phyloP scores from a whole-genome alignment of 1,140 invertebrate genomes.

The Euura saliciscinereae region DNA sequence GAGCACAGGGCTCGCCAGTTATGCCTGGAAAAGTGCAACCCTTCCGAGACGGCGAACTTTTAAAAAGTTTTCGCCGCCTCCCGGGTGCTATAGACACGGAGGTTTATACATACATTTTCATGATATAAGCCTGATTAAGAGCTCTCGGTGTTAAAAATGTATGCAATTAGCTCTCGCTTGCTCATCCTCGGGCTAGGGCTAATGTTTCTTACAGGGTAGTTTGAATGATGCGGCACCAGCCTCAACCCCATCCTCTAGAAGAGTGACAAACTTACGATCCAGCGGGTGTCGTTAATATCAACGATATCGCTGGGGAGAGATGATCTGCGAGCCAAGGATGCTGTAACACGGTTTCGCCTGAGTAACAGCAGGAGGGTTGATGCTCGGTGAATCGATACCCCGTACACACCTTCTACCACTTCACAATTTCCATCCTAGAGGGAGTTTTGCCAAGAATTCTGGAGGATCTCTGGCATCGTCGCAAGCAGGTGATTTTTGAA shows the following conservation, averaged over 20 bases:
- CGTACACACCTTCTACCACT: background rate
- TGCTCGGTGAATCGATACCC: background rate
- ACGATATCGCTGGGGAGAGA: constrained; percentile 27
- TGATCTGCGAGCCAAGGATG: constrained; percentile 38
- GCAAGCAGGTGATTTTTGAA: too few species aligned
- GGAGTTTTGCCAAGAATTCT: background rate
- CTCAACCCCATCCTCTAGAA: constrained; percentile 31
- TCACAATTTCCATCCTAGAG: background rate
- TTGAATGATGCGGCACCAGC: constrained; percentile 18
- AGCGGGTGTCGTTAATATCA: constrained; percentile 50
- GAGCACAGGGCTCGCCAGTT: background rate
- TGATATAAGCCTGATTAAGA: constrained; percentile 46
- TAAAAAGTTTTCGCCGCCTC: background rate
- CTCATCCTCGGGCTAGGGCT: background rate
- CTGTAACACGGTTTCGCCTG: constrained; percentile 37
- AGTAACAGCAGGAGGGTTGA: background rate
- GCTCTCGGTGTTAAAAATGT: constrained; percentile 46
- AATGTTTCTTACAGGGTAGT: constrained; percentile 12
- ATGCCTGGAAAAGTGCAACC: constrained; percentile 1
- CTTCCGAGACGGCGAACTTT: background rate
- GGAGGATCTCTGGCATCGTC: too few species aligned
- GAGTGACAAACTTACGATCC: constrained; percentile 51
- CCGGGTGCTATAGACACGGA: background rate
- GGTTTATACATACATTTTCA: constrained; percentile 34
- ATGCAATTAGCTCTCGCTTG: constrained; percentile 43